These are phyloP conservation scores for Epinotia ramella DNA, from an alignment of 2,888 invertebrate species.

Conservation along the genomic window DNA sequence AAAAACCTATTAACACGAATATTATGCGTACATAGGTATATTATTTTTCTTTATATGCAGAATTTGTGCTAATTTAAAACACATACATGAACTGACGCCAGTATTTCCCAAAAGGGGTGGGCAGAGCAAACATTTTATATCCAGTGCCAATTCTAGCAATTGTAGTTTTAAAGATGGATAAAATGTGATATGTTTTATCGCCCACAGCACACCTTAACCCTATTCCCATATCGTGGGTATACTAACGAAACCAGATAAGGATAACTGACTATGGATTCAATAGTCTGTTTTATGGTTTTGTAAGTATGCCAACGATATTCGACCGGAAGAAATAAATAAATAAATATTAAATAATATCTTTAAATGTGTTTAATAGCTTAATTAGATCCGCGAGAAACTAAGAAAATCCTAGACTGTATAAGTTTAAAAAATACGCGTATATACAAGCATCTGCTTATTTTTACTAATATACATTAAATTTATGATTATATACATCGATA, in stretches of 20 bases:
- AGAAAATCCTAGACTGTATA: conserved; percentile 7
- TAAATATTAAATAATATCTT: conserved; percentile 1
- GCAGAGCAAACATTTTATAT: too few relatives aligned
- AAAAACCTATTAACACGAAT: background rate
- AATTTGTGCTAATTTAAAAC: too few relatives aligned
- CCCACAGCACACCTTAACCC: background rate
- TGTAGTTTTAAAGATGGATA: background rate
- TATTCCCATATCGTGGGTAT: background rate
- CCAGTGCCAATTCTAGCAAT: too few relatives aligned
- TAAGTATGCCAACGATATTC: background rate
- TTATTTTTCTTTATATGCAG: background rate
- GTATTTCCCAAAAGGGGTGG: too few relatives aligned
- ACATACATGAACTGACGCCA: too few relatives aligned
- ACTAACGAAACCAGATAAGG: too few relatives aligned
- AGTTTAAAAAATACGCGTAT: conserved; percentile 30
- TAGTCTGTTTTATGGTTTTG: too few relatives aligned
- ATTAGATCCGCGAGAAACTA: background rate
- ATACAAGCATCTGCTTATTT: conserved; percentile 26
- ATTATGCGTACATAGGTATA: background rate
- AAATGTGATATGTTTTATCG: background rate
- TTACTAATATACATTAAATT: conserved; percentile 16
- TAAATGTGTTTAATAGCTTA: background rate
- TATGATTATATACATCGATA: conserved; percentile 41
- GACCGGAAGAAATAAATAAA: background rate
- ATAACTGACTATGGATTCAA: too few relatives aligned